A percentile compares a stretch with the other conserved stretches of the same genome.
Conservation (phyloP, 2,797 vertebrate species). For the Numenius phaeopus region DNA sequence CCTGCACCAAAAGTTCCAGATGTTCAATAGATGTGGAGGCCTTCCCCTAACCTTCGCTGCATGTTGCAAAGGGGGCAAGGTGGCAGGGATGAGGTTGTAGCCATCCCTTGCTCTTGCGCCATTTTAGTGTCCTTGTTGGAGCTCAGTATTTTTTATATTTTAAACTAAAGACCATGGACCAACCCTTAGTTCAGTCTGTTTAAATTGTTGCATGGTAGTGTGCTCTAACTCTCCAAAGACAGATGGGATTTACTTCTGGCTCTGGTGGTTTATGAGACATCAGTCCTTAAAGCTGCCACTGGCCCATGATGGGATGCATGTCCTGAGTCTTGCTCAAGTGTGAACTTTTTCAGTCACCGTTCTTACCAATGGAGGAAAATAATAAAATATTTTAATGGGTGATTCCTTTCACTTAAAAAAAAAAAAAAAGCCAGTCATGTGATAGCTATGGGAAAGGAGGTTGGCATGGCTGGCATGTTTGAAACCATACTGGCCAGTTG, state of each 20-base stretch:
- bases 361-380: background rate
- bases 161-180: background rate
- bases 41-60: constrained; percentile 47
- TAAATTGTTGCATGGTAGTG: background rate
- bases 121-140: background rate
- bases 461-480: background rate
- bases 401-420: background rate
- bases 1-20: constrained; percentile 77
- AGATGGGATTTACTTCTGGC: background rate
- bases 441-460: background rate
- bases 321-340: background rate
- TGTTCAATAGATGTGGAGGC: constrained; percentile 68
- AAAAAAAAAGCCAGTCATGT: background rate
- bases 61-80: background rate
- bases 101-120: background rate
- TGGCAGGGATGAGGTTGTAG: background rate
- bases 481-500: background rate
- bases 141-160: background rate
- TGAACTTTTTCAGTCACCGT: background rate
- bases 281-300: background rate
- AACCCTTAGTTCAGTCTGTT: background rate
- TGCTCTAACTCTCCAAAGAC: background rate
- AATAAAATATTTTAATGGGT: background rate
- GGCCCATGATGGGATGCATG: background rate
- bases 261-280: background rate